Base-by-base conservation (phyloP, 2,113 vertebrate species). In the Actinemys pallida region DNA sequence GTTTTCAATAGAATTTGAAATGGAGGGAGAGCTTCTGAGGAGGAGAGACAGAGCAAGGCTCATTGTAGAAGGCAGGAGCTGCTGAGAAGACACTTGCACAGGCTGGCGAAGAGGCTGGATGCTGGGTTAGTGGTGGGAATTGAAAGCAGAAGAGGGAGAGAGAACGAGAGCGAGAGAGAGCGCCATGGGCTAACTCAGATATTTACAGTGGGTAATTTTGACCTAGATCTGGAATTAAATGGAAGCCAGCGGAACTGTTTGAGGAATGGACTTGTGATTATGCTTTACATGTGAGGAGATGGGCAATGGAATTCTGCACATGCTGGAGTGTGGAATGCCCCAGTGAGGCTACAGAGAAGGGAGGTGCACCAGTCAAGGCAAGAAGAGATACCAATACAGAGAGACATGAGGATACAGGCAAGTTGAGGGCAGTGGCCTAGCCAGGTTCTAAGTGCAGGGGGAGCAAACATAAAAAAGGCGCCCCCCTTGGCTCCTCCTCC, bases 1-100 rank as follows among this genome's bases (percentile, higher is more conserved):
- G 90, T 72, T 96, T 97, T 97, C 94, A 95, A 86, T 93, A 91
- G 84, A 90, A 80, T 90, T 87, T 82, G 81, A 76, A 93, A 96
- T 65, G 93, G 79, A 86, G 80, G 86, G 93, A 90, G 81, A 94
- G 87, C 90, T 93, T 88, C 83, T 90, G 91, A 93, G 90, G 90
- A 50, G 54, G 79, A 84, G 85, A 92, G 86, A 94, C 88, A 96
- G 92, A 95, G 49, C 72, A 7, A 2, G 6, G 57, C 0, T 35
- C 0, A 86, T 76, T 92, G 82, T 87, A 59, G 57, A 93, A 82
- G 31, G 47, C 47, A 62, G 13, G 57, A 79, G n/a, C 91, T 93
- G 75, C 8, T 62, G 69, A 0, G 1, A 88, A 78, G 90, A 24
- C 93, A 87, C 16, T 84, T 1, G 0, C 91, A 8, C n/a, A 91